phyloP scores from a whole-genome alignment of 2,888 invertebrate genomes.

The Zygogramma bicolorata region DNA sequence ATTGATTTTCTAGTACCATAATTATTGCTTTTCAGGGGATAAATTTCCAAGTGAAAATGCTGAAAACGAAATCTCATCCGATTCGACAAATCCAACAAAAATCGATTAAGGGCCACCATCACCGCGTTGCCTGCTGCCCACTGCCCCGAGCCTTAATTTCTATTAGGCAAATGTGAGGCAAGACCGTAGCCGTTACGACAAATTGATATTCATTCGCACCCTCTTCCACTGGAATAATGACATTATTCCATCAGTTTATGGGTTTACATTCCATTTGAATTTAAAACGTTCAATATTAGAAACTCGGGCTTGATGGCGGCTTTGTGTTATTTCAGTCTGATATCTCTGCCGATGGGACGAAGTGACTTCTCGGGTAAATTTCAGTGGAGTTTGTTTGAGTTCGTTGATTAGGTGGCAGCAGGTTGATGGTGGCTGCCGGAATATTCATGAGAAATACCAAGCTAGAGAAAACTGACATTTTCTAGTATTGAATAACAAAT shows the following conservation, averaged over 20 bases:
- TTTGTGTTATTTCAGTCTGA: slow-evolving; percentile 8
- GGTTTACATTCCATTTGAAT: slow-evolving; percentile 33
- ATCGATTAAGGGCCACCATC: neutral
- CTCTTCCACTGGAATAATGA: slow-evolving; percentile 32
- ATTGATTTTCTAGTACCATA: no score
- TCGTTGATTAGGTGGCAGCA: neutral
- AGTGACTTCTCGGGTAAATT: neutral
- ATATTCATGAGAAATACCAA: neutral
- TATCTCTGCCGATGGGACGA: neutral
- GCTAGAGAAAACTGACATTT: neutral
- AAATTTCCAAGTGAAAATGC: neutral
- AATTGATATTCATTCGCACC: slow-evolving; percentile 41
- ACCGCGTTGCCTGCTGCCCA: neutral
- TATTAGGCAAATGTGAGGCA: slow-evolving; percentile 38
- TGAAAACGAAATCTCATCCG: neutral
- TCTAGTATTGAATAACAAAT: neutral
- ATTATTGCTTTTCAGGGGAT: no score
- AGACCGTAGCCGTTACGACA: slow-evolving; percentile 33
- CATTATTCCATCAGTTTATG: slow-evolving; percentile 36
- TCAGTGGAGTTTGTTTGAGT: neutral
- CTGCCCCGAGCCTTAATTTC: slow-evolving; percentile 12
- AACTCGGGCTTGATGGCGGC: slow-evolving; percentile 12
- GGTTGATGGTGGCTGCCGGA: neutral
- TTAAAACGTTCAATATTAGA: slow-evolving; percentile 23
- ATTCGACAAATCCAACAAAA: neutral